Evolutionary conservation across 2,888 invertebrate species (phyloP), one percentile per base, ranked within the genome.

Genomic region (Drosophila merina): DNA sequence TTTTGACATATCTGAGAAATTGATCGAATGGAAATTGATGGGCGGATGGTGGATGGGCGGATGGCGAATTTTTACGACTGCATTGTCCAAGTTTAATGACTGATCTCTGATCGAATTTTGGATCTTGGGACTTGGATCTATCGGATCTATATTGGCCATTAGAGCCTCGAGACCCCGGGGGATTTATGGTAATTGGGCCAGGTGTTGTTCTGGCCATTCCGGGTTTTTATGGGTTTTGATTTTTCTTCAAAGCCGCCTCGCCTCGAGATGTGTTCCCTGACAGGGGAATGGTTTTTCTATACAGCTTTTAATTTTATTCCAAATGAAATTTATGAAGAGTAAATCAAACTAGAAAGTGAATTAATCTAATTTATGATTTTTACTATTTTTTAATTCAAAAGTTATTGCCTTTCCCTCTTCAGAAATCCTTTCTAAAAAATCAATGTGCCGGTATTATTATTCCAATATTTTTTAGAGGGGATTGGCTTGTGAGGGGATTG

Each of bases 81-180:
- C 78, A 85, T 76, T 82, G 86, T 81, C 76, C 70, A 81, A 76
- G 40, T 78, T 36, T 82, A 82, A 87, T 87, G 80, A 86, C 59
- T 30, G 54, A 55, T 42, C 40, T 63, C 77, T 25, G 68, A 85
- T 82, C 66, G 52, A 44, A 14, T 36, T 20, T 9, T 42, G 40
- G 40, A 42, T 14, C 36, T 33, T 31, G 4, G 9, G 33, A 20
- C 33, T 36, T 47, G 36, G 52, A 45, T 70, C 70, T n/a, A 36
- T 57, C 20, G 5, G 10, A 36, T 10, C 8, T 36, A 9, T 38
- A 38, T 38, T 64, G 20, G 26, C 8, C 36, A 14, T 33, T 48
- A 14, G 48, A 44, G 20, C 20, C 20, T 62, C 42, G 33, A n/a
- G 33, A 33, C 42, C 49, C 42, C 33, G 40, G 42, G 45, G 58